These are phyloP conservation scores for Eilema caniola DNA, from an alignment of 2,888 invertebrate species.

Conservation along the genomic window DNA sequence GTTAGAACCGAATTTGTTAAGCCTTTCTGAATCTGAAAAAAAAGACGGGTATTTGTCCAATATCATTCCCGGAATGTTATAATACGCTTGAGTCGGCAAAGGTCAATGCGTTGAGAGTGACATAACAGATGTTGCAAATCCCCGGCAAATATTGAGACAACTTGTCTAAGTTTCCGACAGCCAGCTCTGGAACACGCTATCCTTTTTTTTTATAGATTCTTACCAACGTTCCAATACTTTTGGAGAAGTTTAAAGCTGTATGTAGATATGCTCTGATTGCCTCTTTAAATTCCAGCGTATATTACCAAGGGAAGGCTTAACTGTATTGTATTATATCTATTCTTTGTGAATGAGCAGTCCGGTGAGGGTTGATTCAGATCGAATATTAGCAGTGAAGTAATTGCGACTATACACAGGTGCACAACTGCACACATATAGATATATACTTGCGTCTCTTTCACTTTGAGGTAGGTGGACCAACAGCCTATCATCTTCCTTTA, in stretches of 20 bases:
- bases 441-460: too few species aligned
- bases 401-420: too few species aligned
- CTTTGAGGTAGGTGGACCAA: too few species aligned
- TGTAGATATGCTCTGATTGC: too few species aligned
- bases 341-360: too few species aligned
- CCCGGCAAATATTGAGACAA: conserved; percentile 4
- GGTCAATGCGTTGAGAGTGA: not conserved
- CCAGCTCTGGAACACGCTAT: not conserved
- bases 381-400: too few species aligned
- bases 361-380: too few species aligned
- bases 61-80: conserved; percentile 2
- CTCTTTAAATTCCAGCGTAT: too few species aligned
- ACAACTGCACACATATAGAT: too few species aligned
- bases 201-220: not conserved
- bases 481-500: too few species aligned
- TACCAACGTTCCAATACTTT: not conserved
- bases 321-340: too few species aligned
- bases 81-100: not conserved
- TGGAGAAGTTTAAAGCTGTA: not conserved
- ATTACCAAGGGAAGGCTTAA: too few species aligned
- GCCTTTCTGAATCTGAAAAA: not conserved
- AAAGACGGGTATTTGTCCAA: not conserved
- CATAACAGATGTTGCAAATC: conserved; percentile 3
- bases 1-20: not conserved
- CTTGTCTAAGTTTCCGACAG: not conserved